phyloP scores from a whole-genome alignment of 2,797 vertebrate genomes.

The Falco naumanni region DNA sequence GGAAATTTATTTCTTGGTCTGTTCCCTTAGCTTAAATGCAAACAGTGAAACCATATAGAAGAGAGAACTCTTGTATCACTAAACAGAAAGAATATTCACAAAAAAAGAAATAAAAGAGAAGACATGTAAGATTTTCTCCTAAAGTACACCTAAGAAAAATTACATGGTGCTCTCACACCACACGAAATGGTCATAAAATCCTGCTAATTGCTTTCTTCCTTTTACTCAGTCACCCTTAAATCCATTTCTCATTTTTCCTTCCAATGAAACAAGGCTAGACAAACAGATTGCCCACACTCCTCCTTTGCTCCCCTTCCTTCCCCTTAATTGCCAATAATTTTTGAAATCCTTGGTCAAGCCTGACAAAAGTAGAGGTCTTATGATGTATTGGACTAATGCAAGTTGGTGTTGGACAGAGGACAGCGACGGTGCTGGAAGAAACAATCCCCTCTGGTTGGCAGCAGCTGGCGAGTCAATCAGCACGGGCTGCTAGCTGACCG shows the following conservation, averaged over 20 bases:
- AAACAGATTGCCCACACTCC: background rate
- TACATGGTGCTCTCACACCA: background rate
- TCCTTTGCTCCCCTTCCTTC: background rate
- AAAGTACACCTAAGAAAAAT: background rate
- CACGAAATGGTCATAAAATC: background rate
- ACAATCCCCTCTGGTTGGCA: background rate
- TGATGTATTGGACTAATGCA: accelerated
- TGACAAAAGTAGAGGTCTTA: background rate
- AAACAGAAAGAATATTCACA: background rate
- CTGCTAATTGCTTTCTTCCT: background rate
- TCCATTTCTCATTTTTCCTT: background rate
- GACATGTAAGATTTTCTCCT: background rate
- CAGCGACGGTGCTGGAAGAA: background rate
- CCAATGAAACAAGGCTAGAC: background rate
- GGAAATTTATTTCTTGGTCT: background rate
- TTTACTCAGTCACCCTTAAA: background rate
- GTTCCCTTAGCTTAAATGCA: background rate
- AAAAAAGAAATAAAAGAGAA: background rate
- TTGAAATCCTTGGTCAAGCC: background rate
- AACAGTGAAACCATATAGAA: background rate
- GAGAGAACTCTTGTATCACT: background rate
- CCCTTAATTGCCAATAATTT: background rate
- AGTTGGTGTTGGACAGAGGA: background rate
- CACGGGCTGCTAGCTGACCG: background rate
- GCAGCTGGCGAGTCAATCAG: background rate